Base-by-base conservation (phyloP, 2,888 invertebrate species). In the Orthosia gracilis region DNA sequence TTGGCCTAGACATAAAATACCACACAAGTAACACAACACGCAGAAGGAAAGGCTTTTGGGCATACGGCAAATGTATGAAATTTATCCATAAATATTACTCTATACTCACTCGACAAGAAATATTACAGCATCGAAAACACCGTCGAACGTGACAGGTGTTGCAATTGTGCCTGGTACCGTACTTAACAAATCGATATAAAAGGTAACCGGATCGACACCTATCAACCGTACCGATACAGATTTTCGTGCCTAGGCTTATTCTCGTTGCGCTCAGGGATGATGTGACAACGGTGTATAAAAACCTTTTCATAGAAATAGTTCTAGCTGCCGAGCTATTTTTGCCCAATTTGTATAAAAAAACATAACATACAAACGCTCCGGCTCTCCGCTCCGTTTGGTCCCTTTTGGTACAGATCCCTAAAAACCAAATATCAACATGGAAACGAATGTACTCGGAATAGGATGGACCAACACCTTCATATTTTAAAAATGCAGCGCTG, bases 161-260 rank as follows among this genome's bases (percentile, higher is more conserved):
- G 72, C 78, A 73, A 76, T 78, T 74, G 76, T 69, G 70, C 64
- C 58, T 68, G 70, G 54, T 85, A 85, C 87, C 86, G 89, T 87
- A 87, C 87, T 88, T 82, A 86, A 81, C 81, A 83, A 79, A 77
- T 77, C 74, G 77, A 82, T 80, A 88, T 82, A 84, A 87, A 87
- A 87, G 82, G 87, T 81, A 82, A 73, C 55, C 70, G 73, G 75
- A 85, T 85, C 78, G 81, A 79, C 76, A 80, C 45, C 76, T 76
- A 81, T 81, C 81, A 82, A 80, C 82, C 74, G 75, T 83, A 83
- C 72, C 63, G 68, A 80, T 85, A 87, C 79, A 85, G 80, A 84
- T 85, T 82, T 78, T 76, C 73, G 76, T 63, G 70, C 79, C 78
- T 81, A 67, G 77, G 63, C 58, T 57, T 63, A 54, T 59, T 78